Percentiles rank a stretch among this genome's conserved stretches.
Evolutionary conservation across 2,797 vertebrate species (phyloP).

Genomic region (Dryobates pubescens): DNA sequence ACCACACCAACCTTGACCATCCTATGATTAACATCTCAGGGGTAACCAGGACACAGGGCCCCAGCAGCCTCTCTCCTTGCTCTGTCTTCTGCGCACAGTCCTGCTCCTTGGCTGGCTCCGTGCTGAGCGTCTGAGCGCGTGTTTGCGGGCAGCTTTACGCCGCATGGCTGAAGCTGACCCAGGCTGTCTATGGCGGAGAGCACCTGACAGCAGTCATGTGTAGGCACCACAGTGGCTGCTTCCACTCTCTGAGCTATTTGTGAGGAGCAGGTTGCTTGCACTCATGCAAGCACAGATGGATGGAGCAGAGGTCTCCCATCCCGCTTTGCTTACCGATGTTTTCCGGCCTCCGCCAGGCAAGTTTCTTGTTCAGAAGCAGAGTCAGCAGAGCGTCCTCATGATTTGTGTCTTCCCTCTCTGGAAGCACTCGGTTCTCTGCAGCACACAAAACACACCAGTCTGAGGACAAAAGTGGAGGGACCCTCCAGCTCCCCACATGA

Average conservation of each 20-base stretch:
- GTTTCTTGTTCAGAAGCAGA: constrained; percentile 71
- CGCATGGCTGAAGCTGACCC: not conserved
- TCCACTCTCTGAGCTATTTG: not conserved
- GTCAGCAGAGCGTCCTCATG: constrained; percentile 57
- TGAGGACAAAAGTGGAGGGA: not conserved
- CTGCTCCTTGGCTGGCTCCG: not conserved
- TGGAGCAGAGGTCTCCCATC: not conserved
- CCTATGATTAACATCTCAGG: not conserved
- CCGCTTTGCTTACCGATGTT: constrained; percentile 49
- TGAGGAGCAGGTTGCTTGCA: not conserved
- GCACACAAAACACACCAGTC: not conserved
- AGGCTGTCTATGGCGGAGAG: not conserved
- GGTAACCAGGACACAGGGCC: not conserved
- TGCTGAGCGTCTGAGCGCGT: fast-evolving
- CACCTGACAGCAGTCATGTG: not conserved
- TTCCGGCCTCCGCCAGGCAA: constrained; percentile 48
- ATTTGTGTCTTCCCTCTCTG: constrained; percentile 66
- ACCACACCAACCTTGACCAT: no score
- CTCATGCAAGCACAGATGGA: not conserved
- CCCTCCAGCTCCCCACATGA: not conserved
- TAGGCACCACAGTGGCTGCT: not conserved
- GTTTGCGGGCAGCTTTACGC: not conserved
- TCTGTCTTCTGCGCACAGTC: not conserved
- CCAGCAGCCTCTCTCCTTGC: not conserved
- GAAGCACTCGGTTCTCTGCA: constrained; percentile 69